These are phyloP conservation scores for Pseudococcus viburni DNA, from an alignment of 2,888 invertebrate species.

Conservation along the genomic window DNA sequence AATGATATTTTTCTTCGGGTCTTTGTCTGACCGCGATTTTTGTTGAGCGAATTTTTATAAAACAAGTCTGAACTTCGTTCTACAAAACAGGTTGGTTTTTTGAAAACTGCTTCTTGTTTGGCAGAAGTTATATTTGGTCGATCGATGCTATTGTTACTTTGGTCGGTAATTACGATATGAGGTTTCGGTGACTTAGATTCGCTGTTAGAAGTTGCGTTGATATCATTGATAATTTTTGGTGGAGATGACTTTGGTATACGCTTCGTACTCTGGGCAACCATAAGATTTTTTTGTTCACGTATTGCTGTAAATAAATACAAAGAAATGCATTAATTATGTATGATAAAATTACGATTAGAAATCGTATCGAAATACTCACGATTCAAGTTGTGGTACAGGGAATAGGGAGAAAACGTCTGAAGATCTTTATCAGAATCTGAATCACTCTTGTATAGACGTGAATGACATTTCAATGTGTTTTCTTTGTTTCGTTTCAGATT, in stretches of 20 bases:
- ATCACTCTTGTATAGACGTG: not conserved
- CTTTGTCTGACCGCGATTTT: not conserved
- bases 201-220: not conserved
- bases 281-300: not conserved
- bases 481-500: not conserved
- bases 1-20: not conserved
- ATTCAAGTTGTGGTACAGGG: not conserved
- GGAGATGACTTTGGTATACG: not conserved
- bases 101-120: constrained; percentile 1
- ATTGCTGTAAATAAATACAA: not conserved
- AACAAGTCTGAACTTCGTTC: constrained; percentile 41
- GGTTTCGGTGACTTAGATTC: not conserved
- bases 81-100: not conserved
- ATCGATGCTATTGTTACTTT: not conserved
- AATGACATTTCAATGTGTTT: constrained; percentile 11
- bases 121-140: not conserved
- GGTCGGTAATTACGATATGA: not conserved
- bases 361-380: not conserved
- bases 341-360: not conserved
- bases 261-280: not conserved
- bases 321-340: not conserved
- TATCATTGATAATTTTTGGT: not conserved
- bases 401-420: not conserved
- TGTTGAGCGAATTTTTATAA: not conserved
- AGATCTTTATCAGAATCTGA: constrained; percentile 42